Evolutionary conservation across 2,888 invertebrate genomes (phyloP).

Genomic region (Melikaiella ostensackeni): DNA sequence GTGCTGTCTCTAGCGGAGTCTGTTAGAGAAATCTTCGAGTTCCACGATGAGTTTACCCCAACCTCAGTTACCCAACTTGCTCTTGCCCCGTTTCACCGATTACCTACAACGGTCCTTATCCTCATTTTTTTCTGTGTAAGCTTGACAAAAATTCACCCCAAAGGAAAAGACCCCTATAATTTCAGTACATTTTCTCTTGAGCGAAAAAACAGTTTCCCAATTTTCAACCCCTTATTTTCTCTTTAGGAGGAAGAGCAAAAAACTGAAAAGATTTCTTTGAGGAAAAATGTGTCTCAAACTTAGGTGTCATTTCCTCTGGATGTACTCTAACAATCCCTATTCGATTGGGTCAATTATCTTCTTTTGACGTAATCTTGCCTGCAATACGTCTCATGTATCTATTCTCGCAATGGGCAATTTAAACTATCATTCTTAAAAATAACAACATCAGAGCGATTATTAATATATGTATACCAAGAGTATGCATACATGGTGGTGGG

Average conservation of each 20-base stretch:
- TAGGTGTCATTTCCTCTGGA: background rate
- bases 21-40: too few species aligned
- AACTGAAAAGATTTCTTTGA: background rate
- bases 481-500: slow-evolving; percentile 69
- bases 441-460: slow-evolving; percentile 44
- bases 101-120: too few species aligned
- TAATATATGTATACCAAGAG: slow-evolving; percentile 53
- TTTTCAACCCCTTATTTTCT: background rate
- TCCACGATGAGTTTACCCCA: too few species aligned
- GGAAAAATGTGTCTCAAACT: background rate
- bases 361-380: slow-evolving; percentile 43
- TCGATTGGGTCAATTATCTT: background rate
- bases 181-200: background rate
- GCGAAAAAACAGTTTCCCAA: background rate
- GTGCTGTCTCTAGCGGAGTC: too few species aligned
- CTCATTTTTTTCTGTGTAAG: too few species aligned
- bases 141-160: background rate
- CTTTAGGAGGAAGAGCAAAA: too few species aligned
- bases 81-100: too few species aligned
- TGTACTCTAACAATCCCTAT: background rate
- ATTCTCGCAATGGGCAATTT: slow-evolving; percentile 52
- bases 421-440: slow-evolving; percentile 56
- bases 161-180: background rate
- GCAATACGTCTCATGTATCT: slow-evolving; percentile 53
- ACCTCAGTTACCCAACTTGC: too few species aligned